A percentile compares a stretch with the other conserved stretches of the same genome.
Evolutionary conservation across 2,797 vertebrate species (phyloP).

Genomic region (Macrochelys suwanniensis): DNA sequence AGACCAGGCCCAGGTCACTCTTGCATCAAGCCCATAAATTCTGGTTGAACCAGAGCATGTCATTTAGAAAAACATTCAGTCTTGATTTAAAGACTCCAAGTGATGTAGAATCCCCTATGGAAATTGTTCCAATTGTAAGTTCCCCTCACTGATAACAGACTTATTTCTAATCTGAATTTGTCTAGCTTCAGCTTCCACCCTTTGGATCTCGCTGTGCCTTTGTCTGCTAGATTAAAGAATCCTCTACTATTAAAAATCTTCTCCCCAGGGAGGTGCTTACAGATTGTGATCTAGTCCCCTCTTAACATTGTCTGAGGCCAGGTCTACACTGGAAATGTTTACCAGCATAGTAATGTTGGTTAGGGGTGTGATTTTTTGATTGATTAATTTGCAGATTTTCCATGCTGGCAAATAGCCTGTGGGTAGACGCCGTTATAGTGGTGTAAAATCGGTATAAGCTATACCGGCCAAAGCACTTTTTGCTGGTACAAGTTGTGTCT

Average conservation of each 20-base stretch:
- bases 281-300: not conserved
- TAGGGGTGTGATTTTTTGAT: not conserved
- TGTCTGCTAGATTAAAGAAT: not conserved
- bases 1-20: too few species aligned
- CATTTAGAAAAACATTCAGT: not conserved
- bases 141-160: not conserved
- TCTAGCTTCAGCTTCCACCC: not conserved
- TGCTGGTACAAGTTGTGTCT: not conserved
- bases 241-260: not conserved
- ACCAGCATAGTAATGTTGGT: not conserved
- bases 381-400: not conserved
- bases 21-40: not conserved
- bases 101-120: too few species aligned
- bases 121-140: not conserved
- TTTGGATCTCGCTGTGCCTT: not conserved
- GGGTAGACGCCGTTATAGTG: not conserved
- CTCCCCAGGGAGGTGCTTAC: rapidly evolving
- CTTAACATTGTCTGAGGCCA: not conserved
- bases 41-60: not conserved
- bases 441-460: not conserved
- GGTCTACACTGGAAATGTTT: not conserved
- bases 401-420: not conserved
- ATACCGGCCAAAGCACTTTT: not conserved
- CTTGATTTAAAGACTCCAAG: too few species aligned
- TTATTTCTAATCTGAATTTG: not conserved